phyloP scores from a whole-genome alignment of 2,888 invertebrate species.

The Dicyrtomina minuta region DNA sequence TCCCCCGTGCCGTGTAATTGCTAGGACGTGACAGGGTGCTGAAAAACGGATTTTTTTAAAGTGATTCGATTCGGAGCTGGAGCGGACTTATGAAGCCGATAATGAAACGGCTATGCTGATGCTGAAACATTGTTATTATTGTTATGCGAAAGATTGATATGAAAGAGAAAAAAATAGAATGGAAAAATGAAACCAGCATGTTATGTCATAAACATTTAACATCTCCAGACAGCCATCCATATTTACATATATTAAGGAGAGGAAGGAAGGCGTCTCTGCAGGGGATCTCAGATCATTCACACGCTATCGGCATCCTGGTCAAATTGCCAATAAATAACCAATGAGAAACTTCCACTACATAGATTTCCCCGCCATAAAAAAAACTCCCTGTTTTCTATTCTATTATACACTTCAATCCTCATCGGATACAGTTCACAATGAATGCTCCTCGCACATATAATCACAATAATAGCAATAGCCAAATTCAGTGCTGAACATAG shows the following conservation, averaged over 20 bases:
- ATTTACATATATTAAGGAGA: slow-evolving; percentile 18
- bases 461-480: too few relatives aligned
- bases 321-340: slow-evolving; percentile 47
- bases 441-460: background rate
- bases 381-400: background rate
- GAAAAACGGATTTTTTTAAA: too few relatives aligned
- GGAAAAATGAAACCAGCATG: slow-evolving; percentile 15
- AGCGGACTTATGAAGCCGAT: too few relatives aligned
- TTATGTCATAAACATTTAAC: slow-evolving; percentile 18
- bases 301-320: slow-evolving; percentile 38
- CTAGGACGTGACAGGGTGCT: too few relatives aligned
- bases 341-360: slow-evolving; percentile 41
- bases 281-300: slow-evolving; percentile 29
- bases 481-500: background rate
- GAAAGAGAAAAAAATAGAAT: too few relatives aligned
- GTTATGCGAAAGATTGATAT: too few relatives aligned
- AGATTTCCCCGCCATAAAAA: slow-evolving; percentile 40
- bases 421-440: background rate
- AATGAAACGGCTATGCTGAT: too few relatives aligned
- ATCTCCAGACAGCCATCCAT: slow-evolving; percentile 15
- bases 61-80: too few relatives aligned
- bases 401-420: background rate
- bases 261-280: slow-evolving; percentile 16
- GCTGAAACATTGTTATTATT: too few relatives aligned
- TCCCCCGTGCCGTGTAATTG: too few relatives aligned